Conservation (phyloP, 2,888 invertebrate genomes). For the Plusia festucae region DNA sequence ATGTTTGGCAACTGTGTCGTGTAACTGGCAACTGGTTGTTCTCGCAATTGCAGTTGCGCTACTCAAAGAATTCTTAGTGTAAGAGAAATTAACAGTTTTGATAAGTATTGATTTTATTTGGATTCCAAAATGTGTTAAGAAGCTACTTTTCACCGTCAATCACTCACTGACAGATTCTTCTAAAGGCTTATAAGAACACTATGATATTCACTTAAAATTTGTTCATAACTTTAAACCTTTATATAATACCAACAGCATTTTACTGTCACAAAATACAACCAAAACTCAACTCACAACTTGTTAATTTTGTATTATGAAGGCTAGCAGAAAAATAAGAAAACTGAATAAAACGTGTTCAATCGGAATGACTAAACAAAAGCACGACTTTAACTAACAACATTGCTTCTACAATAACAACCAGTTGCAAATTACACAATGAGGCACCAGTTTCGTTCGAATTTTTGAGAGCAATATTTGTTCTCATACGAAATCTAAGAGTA, state of each 20-base stretch:
- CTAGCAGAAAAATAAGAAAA: neutral
- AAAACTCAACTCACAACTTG: no score
- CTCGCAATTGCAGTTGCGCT: conserved; percentile 10
- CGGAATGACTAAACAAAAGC: neutral
- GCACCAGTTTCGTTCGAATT: conserved; percentile 57
- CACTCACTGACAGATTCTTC: no score
- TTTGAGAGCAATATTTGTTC: conserved; percentile 59
- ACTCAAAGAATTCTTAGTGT: neutral
- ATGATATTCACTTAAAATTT: no score
- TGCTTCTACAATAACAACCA: conserved; percentile 18
- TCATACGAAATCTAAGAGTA: conserved; percentile 49
- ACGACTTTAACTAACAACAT: conserved; percentile 1
- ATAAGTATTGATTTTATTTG: no score
- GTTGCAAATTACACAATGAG: conserved; percentile 36
- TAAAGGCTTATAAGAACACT: no score
- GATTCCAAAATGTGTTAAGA: no score
- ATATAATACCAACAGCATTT: no score
- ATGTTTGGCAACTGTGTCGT: conserved; percentile 66
- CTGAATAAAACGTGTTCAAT: neutral
- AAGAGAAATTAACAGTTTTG: no score
- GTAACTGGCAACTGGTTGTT: conserved; percentile 43
- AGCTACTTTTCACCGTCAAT: no score
- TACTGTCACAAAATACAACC: no score
- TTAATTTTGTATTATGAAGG: no score
- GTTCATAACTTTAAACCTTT: no score